These are phyloP conservation scores for Lamproptera curius DNA, from an alignment of 2,888 invertebrate genomes.

Conservation along the genomic window DNA sequence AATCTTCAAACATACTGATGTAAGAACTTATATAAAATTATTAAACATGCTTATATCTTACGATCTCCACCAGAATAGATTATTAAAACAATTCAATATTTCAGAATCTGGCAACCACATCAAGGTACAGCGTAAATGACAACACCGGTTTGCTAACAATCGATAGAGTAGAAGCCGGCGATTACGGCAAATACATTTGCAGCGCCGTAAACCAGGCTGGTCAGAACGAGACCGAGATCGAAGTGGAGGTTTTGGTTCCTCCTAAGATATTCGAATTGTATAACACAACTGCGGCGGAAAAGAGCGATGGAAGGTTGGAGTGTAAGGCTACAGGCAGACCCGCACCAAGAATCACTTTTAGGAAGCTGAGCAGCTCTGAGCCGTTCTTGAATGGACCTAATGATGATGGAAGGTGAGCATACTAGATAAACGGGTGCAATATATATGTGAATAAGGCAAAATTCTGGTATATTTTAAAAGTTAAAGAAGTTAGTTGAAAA, in stretches of 20 bases:
- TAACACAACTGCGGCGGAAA: slow-evolving; percentile 83
- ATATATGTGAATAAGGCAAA: too few species aligned
- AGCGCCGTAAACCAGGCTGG: slow-evolving; percentile 89
- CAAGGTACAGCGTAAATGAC: slow-evolving; percentile 82
- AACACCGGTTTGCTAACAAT: slow-evolving; percentile 85
- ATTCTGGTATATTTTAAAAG: too few species aligned
- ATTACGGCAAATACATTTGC: slow-evolving; percentile 89
- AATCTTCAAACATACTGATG: too few species aligned
- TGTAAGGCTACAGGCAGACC: slow-evolving; percentile 91
- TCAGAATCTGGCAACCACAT: slow-evolving; percentile 82
- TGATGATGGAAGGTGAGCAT: slow-evolving; percentile 81
- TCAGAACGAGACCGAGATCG: slow-evolving; percentile 81
- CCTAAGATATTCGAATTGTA: slow-evolving; percentile 88
- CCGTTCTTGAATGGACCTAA: slow-evolving; percentile 81
- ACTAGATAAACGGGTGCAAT: too few species aligned
- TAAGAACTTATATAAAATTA: too few species aligned
- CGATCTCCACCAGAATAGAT: too few species aligned
- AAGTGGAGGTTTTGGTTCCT: slow-evolving; percentile 85
- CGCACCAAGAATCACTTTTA: slow-evolving; percentile 87
- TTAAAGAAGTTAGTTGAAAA: too few species aligned
- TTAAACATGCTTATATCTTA: too few species aligned
- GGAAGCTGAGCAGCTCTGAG: slow-evolving; percentile 83
- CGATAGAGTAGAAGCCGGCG: slow-evolving; percentile 85
- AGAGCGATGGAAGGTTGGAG: slow-evolving; percentile 80
- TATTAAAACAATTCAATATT: neutral